Evolutionary conservation across 2,113 vertebrate genomes (phyloP).

Genomic region (Dissostichus mawsoni): DNA sequence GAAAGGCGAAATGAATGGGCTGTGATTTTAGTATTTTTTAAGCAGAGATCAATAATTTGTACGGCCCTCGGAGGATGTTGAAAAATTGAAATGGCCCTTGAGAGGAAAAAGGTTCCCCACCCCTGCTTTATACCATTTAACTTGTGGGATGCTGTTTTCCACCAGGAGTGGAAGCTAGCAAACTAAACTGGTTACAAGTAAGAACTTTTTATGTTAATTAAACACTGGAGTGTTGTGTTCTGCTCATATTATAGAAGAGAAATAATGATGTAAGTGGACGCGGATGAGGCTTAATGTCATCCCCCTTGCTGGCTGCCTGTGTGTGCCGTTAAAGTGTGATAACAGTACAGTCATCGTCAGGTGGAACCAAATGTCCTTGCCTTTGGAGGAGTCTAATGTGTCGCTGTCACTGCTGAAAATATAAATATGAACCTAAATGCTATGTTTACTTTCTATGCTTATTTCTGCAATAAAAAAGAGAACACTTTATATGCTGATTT

Average conservation of each 20-base stretch:
- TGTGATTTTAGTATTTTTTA: too few relatives aligned
- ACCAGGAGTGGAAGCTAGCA: not conserved
- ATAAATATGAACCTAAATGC: not conserved
- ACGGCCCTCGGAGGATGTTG: too few relatives aligned
- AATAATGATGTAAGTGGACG: not conserved
- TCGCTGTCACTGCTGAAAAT: not conserved
- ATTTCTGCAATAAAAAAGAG: too few relatives aligned
- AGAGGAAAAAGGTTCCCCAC: too few relatives aligned
- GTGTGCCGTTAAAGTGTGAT: not conserved
- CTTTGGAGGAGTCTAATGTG: not conserved
- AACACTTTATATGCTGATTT: not conserved
- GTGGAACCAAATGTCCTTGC: not conserved
- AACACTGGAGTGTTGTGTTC: not conserved
- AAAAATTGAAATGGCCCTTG: too few relatives aligned
- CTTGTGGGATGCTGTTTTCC: not conserved
- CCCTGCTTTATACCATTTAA: not conserved
- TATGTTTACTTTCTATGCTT: not conserved
- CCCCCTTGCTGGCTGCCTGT: not conserved
- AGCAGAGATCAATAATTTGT: too few relatives aligned
- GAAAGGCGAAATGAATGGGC: too few relatives aligned
- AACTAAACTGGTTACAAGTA: too few relatives aligned
- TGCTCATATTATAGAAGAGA: not conserved
- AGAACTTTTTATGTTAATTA: not conserved
- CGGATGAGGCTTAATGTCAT: not conserved
- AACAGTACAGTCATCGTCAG: not conserved